Base-by-base conservation (phyloP, 30 jellyfish, hydroid and myxozoan genomes). In the Sanderia malayensis region DNA sequence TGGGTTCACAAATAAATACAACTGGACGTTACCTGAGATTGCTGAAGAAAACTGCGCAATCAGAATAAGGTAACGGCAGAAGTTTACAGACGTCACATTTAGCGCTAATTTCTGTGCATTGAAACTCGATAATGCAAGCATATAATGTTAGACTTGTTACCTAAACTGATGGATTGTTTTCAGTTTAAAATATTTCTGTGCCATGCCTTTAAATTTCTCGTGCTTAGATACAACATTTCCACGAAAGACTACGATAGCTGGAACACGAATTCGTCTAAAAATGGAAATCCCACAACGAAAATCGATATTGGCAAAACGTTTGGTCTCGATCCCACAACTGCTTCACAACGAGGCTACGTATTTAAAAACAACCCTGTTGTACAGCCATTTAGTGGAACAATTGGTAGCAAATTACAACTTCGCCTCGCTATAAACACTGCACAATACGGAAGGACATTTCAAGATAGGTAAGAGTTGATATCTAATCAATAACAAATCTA, bases 401-500 rank as follows among this genome's bases (percentile, higher is more conserved):
- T 63, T 24, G 79, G 93, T n/a, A 58, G 49, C 44, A 83, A 79
- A 59, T 79, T 90, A 15, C 74, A 83, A 31, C 65, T 90, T 61
- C 80, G 77, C 24, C 87, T 90, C 26, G 98, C 98, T 13, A 83
- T 90, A 74, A 90, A 90, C 73, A 90, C 98, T 25, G 98, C 98
- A 15, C 98, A 90, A 71, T 90, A 64, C 71, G 98, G 98, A 28
- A 46, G 98, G 46, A 80, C 94, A 53, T 90, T 90, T 78, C 95
- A 90, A 77, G 98, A 90, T 66, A 83, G 98, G 98, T 90, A 60
- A 10, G 81, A 8, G 1, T 24, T 55, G 7, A 8, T 55, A 8
- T 55, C 18, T 20, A 4, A 4, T 55, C 4, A n/a, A 55, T n/a
- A n/a, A 55, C 67, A 55, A 55, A 24, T 45, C n/a, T n/a, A 37